Evolutionary conservation across 1,140 invertebrate species (phyloP).

Genomic region (Scaptodrosophila lebanonensis): DNA sequence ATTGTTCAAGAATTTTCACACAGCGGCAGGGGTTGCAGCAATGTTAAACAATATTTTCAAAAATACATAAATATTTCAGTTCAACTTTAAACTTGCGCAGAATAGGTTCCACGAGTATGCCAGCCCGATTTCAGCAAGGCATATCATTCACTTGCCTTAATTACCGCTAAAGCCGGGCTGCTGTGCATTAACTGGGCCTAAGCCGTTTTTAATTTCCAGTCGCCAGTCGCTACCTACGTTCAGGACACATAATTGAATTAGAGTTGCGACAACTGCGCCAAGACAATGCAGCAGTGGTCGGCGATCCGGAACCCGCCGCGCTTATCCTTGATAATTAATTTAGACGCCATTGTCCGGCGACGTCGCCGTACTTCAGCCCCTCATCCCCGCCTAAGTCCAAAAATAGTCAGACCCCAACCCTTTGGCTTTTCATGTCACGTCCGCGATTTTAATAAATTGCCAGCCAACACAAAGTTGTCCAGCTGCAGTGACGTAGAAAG

Average conservation of each 20-base stretch:
- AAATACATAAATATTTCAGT: too few species aligned
- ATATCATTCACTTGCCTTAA: too few species aligned
- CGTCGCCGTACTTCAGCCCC: conserved; percentile 11
- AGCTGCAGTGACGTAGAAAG: conserved; percentile 24
- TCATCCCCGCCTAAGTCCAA: neutral
- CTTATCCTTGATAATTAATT: conserved; percentile 74
- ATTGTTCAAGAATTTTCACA: neutral
- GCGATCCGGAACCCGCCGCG: conserved; percentile 35
- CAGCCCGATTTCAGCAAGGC: conserved; percentile 56
- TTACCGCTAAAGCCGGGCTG: conserved; percentile 56
- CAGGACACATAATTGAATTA: conserved; percentile 65
- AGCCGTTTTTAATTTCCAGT: conserved; percentile 66
- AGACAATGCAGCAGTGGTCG: conserved; percentile 41
- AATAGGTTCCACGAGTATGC: conserved; percentile 17
- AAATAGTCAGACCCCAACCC: conserved; percentile 25
- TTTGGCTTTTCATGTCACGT: conserved; percentile 59
- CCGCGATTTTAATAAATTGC: conserved; percentile 61
- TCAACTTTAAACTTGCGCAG: too few species aligned
- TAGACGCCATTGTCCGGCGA: conserved; percentile 62
- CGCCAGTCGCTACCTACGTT: conserved; percentile 6
- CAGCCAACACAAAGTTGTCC: conserved; percentile 50
- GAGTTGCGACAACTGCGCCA: conserved; percentile 16
- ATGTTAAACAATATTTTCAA: too few species aligned
- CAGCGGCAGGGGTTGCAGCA: conserved; percentile 2
- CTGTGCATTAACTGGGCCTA: conserved; percentile 68